phyloP scores from a whole-genome alignment of 2,797 vertebrate genomes.

The Chrosomus eos region DNA sequence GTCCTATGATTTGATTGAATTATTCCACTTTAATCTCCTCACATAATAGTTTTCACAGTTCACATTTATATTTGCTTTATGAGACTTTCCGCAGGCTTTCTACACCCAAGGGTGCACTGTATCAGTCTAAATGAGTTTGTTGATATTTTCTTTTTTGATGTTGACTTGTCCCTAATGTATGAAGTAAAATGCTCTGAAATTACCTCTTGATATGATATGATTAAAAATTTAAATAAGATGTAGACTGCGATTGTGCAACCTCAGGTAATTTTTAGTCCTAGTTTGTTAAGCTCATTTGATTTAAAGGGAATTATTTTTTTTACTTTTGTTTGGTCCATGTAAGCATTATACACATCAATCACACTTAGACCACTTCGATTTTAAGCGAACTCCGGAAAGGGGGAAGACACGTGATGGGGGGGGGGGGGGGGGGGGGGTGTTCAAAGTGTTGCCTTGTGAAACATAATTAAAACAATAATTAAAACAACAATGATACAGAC shows the following conservation, averaged over 20 bases:
- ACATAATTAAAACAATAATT: neutral
- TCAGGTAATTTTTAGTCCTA: neutral
- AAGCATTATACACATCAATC: neutral
- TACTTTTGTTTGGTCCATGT: neutral
- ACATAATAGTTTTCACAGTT: neutral
- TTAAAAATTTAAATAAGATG: neutral
- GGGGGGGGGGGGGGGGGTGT: too few species aligned
- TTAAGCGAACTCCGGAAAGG: neutral
- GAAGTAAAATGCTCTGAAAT: neutral
- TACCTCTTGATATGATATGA: neutral
- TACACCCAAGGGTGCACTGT: neutral
- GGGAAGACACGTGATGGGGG: too few species aligned
- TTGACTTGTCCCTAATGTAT: neutral
- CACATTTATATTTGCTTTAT: conserved; percentile 13
- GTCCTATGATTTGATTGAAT: conserved; percentile 24
- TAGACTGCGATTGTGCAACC: neutral
- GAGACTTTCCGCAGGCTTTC: conserved; percentile 8
- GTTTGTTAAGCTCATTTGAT: neutral
- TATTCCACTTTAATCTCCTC: conserved; percentile 26
- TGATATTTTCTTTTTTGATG: neutral
- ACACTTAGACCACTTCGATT: neutral
- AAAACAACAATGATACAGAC: neutral
- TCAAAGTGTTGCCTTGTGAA: neutral
- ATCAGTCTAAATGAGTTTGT: neutral
- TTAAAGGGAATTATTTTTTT: neutral